A percentile compares a stretch with the other conserved stretches of the same genome.
Conservation (phyloP, 2,888 invertebrate genomes). For the Campoplex nolae region DNA sequence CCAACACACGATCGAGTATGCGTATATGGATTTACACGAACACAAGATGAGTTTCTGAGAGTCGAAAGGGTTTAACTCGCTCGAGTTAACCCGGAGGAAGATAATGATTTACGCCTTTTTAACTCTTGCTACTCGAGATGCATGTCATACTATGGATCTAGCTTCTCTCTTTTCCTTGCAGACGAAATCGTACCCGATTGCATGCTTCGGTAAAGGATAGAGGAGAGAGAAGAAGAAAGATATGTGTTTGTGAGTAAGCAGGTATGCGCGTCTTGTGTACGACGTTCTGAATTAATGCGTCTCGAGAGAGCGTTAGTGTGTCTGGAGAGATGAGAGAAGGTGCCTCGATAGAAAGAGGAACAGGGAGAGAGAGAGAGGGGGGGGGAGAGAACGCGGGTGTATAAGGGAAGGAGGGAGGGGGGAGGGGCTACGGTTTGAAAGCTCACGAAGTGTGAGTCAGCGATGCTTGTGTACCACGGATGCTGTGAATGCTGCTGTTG, state of each 20-base stretch:
- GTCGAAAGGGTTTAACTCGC: constrained; percentile 5
- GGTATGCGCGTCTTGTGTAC: constrained; percentile 49
- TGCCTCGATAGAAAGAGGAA: constrained; percentile 22
- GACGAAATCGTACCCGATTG: background rate
- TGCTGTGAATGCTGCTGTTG: constrained; percentile 50
- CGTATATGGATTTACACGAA: constrained; percentile 2
- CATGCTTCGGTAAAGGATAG: background rate
- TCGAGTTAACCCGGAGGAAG: background rate
- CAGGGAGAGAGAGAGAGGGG: background rate
- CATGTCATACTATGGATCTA: constrained; percentile 36
- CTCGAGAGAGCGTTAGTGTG: constrained; percentile 56
- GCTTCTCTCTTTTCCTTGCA: constrained; percentile 2
- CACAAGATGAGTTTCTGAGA: background rate
- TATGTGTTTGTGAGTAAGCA: constrained; percentile 23
- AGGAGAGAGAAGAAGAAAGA: constrained; percentile 19
- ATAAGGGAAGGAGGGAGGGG: constrained; percentile 2
- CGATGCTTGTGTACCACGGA: constrained; percentile 52
- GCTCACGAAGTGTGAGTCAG: constrained; percentile 62
- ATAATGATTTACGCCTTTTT: constrained; percentile 30
- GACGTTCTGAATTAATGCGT: constrained; percentile 66
- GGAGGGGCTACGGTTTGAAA: constrained; percentile 38
- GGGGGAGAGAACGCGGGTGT: constrained; percentile 11
- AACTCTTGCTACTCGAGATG: background rate
- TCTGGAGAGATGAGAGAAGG: constrained; percentile 56
- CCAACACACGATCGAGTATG: background rate